These are phyloP conservation scores for Nephrotoma guestfalica DNA, from an alignment of 2,888 invertebrate genomes.

Conservation along the genomic window DNA sequence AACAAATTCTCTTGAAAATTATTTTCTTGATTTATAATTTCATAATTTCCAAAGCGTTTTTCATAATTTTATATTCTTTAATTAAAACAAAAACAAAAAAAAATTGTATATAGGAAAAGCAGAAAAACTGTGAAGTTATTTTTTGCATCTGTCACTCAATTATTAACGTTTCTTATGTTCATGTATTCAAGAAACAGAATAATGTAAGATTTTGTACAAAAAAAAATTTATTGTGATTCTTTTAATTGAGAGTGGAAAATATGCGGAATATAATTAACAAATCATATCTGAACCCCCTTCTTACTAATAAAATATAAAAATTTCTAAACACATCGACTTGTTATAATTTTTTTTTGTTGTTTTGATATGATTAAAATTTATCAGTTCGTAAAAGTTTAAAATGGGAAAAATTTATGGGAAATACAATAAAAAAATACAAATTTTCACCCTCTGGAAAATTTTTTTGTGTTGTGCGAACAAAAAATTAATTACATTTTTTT, in stretches of 20 bases:
- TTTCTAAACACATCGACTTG: neutral
- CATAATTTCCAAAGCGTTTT: neutral
- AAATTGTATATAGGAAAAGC: neutral
- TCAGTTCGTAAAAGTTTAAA: neutral
- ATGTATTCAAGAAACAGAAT: neutral
- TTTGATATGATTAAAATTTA: neutral
- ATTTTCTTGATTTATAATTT: neutral
- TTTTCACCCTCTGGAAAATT: neutral
- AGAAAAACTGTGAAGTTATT: neutral
- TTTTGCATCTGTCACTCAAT: neutral
- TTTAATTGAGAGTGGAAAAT: neutral
- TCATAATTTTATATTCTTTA: neutral
- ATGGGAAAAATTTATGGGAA: neutral
- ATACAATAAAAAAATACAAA: neutral
- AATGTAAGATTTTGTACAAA: neutral
- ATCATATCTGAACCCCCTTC: neutral
- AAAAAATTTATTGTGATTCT: neutral
- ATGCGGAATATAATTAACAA: neutral
- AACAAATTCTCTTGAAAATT: neutral
- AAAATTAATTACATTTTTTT: neutral
- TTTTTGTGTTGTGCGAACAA: neutral
- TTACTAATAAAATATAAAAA: neutral
- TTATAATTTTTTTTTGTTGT: neutral
- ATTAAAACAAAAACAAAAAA: neutral
- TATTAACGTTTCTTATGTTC: neutral